Percentiles rank a stretch among this genome's conserved stretches.
Evolutionary conservation across 2,888 invertebrate species (phyloP).

Genomic region (Temnothorax ravouxi): DNA sequence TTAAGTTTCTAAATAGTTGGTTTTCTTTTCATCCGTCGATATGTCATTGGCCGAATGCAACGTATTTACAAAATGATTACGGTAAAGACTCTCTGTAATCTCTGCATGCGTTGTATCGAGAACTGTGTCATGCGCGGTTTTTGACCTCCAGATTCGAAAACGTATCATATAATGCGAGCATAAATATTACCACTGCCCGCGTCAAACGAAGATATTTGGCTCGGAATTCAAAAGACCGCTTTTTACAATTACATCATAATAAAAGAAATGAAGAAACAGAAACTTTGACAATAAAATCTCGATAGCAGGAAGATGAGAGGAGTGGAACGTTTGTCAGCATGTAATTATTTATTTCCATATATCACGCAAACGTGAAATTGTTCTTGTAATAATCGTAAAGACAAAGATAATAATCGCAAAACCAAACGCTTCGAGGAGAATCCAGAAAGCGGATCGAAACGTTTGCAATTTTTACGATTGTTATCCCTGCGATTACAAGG

Average conservation of each 20-base stretch:
- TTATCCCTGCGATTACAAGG: not conserved
- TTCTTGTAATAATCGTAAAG: not conserved
- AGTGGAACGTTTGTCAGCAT: not conserved
- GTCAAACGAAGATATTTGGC: not conserved
- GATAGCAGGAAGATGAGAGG: not conserved
- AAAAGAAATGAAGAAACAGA: not conserved
- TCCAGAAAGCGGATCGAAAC: not conserved
- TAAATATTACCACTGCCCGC: not conserved
- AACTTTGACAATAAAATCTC: not conserved
- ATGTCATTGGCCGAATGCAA: not conserved
- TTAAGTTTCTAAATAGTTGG: not conserved
- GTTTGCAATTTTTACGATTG: slow-evolving; percentile 10
- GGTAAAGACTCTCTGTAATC: not conserved
- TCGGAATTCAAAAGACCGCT: not conserved
- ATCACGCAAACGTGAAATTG: not conserved
- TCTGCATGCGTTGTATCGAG: not conserved
- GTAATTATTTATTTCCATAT: not conserved
- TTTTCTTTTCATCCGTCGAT: not conserved
- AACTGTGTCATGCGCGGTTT: slow-evolving; percentile 1
- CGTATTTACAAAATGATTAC: slow-evolving; percentile 1
- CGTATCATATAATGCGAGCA: not conserved
- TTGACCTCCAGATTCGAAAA: slow-evolving; percentile 18
- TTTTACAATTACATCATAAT: not conserved
- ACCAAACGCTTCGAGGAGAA: not conserved
- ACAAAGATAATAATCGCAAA: not conserved